These are phyloP conservation scores for Pterophyllum scalare DNA, from an alignment of 2,113 vertebrate genomes.

Conservation along the genomic window DNA sequence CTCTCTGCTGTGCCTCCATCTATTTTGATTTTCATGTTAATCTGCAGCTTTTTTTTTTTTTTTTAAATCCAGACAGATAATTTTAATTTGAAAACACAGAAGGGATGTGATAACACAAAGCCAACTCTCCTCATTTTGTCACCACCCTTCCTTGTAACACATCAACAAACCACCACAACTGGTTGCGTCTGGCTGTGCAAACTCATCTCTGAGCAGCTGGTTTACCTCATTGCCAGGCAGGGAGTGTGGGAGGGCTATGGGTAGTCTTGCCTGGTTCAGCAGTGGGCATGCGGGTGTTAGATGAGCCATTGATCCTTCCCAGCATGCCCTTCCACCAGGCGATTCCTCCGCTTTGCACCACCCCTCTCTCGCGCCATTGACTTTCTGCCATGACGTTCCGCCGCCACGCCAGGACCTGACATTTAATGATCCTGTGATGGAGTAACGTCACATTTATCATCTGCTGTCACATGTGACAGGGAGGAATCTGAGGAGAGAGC, in stretches of 20 bases:
- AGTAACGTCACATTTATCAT: conserved; percentile 88
- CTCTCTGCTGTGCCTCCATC: not conserved
- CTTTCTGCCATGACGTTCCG: conserved; percentile 87
- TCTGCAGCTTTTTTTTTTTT: not conserved
- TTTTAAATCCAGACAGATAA: not conserved
- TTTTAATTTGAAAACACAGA: not conserved
- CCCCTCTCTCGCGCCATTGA: conserved; percentile 82
- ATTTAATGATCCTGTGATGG: conserved; percentile 90
- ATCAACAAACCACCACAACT: conserved; percentile 61
- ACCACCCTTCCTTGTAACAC: conserved; percentile 33
- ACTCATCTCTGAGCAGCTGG: conserved; percentile 69
- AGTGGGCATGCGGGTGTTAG: conserved; percentile 70
- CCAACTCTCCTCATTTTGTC: conserved; percentile 25
- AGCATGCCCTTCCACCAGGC: conserved; percentile 66
- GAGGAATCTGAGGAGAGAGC: conserved; percentile 80
- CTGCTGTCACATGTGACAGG: conserved; percentile 82
- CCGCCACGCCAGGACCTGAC: conserved; percentile 86
- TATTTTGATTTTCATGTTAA: not conserved
- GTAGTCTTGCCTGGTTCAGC: conserved; percentile 59
- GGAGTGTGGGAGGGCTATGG: conserved; percentile 56
- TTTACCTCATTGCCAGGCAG: conserved; percentile 60
- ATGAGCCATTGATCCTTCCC: conserved; percentile 79
- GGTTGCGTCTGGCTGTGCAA: conserved; percentile 51
- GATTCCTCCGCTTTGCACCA: conserved; percentile 30
- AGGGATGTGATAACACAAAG: not conserved